Evolutionary conservation across 2,888 invertebrate genomes (phyloP).

Genomic region (Penaeus monodon): DNA sequence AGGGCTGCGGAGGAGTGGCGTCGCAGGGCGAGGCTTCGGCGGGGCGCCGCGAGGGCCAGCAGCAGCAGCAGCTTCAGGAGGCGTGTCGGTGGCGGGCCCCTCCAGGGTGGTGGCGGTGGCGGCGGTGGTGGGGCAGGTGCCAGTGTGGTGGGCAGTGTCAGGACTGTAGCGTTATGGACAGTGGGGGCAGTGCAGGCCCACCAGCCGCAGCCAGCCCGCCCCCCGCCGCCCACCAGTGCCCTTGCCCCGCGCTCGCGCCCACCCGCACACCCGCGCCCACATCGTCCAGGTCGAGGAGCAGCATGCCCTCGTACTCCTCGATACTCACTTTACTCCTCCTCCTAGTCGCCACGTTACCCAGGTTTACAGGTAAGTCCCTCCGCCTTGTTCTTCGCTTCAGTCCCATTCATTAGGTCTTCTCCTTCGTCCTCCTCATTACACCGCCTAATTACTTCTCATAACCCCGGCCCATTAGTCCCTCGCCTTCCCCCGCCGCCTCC

Average conservation of each 20-base stretch:
- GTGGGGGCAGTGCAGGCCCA: conserved; percentile 24
- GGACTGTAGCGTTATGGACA: conserved; percentile 37
- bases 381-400: neutral
- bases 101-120: conserved; percentile 69
- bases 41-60: conserved; percentile 66
- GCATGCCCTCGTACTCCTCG: conserved; percentile 34
- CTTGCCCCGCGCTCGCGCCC: conserved; percentile 23
- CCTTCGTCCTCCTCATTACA: neutral
- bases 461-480: neutral
- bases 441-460: neutral
- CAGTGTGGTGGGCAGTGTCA: conserved; percentile 27
- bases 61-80: conserved; percentile 72
- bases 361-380: conserved; percentile 50
- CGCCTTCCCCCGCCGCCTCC: neutral
- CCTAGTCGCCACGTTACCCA: conserved; percentile 49
- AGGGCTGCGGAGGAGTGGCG: conserved; percentile 15
- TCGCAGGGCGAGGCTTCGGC: conserved; percentile 60
- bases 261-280: conserved; percentile 12
- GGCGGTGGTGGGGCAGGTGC: conserved; percentile 33
- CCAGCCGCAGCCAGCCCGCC: conserved; percentile 11
- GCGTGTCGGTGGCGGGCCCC: conserved; percentile 72
- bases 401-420: neutral
- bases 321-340: conserved; percentile 42
- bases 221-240: conserved; percentile 24
- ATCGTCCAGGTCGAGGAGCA: conserved; percentile 22